phyloP scores from a whole-genome alignment of 2,797 vertebrate species.

The Apogon hyalosoma region DNA sequence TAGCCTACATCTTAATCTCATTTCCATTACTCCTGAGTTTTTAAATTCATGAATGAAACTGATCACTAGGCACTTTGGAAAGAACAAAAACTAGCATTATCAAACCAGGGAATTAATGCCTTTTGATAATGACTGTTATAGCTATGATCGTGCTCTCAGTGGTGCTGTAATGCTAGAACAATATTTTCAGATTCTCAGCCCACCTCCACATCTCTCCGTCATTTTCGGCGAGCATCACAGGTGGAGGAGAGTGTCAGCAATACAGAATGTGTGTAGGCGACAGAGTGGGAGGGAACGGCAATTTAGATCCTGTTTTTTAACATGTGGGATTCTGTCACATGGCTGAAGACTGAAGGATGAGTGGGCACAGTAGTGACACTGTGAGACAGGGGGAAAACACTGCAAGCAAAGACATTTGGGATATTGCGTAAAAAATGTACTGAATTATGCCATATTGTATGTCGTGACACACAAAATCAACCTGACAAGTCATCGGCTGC shows the following conservation, averaged over 20 bases:
- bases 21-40: not conserved
- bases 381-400: conserved; percentile 5
- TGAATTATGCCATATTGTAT: conserved; percentile 31
- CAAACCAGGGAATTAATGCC: conserved; percentile 9
- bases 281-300: conserved; percentile 45
- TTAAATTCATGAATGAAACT: not conserved
- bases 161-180: conserved; percentile 20
- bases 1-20: not conserved
- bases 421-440: conserved; percentile 28
- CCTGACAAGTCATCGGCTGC: conserved; percentile 35
- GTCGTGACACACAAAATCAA: not conserved
- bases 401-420: conserved; percentile 22
- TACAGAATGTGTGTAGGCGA: conserved; percentile 63
- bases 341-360: conserved; percentile 55
- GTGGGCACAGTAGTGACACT: conserved; percentile 53
- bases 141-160: not conserved
- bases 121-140: conserved; percentile 9
- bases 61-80: not conserved
- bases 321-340: conserved; percentile 56
- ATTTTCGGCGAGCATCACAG: conserved; percentile 42
- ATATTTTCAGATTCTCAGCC: conserved; percentile 41
- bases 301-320: conserved; percentile 45
- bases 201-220: conserved; percentile 41
- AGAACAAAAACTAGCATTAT: conserved; percentile 1
- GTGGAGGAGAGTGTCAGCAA: conserved; percentile 49